phyloP scores from a whole-genome alignment of 1,140 invertebrate genomes.

The Drosophila persimilis region DNA sequence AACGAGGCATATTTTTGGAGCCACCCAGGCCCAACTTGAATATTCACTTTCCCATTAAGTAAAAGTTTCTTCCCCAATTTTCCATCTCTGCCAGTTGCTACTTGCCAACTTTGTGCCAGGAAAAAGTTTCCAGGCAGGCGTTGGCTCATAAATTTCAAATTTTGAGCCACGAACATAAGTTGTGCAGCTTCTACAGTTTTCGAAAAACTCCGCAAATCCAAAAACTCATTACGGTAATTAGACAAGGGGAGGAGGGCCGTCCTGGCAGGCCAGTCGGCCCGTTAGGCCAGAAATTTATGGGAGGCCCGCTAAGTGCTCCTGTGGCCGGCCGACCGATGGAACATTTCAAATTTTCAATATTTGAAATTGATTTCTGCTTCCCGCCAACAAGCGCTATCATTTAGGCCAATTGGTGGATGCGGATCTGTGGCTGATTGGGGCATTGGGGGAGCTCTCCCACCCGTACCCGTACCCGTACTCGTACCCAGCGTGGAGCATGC shows the following conservation, averaged over 20 bases:
- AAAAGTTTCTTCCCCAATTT: slow-evolving; percentile 34
- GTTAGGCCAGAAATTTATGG: slow-evolving; percentile 48
- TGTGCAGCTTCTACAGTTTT: slow-evolving; percentile 40
- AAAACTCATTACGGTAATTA: slow-evolving; percentile 78
- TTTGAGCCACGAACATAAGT: slow-evolving; percentile 69
- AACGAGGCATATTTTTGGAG: slow-evolving; percentile 27
- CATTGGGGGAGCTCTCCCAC: too few species aligned
- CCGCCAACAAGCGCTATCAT: slow-evolving; percentile 44
- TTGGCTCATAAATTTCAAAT: slow-evolving; percentile 71
- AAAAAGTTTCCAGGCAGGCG: slow-evolving; percentile 57
- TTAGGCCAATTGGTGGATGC: slow-evolving; percentile 55
- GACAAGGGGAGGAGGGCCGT: slow-evolving; percentile 9
- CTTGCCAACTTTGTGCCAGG: slow-evolving; percentile 37
- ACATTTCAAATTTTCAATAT: slow-evolving; percentile 59
- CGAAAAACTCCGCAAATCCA: slow-evolving; percentile 45
- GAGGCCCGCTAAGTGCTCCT: slow-evolving; percentile 37
- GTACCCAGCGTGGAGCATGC: slow-evolving; percentile 2
- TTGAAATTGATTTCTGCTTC: slow-evolving; percentile 58
- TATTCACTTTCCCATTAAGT: slow-evolving; percentile 50
- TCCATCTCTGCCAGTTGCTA: slow-evolving; percentile 15
- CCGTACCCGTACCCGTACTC: too few species aligned
- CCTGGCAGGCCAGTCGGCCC: slow-evolving; percentile 6
- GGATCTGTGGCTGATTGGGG: slow-evolving; percentile 13
- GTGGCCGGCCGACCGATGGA: slow-evolving; percentile 24
- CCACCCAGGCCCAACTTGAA: slow-evolving; percentile 41